Percentiles rank a stretch among this genome's conserved stretches.
phyloP scores from a whole-genome alignment of 2,888 invertebrate genomes.

The Chrysolina americana region DNA sequence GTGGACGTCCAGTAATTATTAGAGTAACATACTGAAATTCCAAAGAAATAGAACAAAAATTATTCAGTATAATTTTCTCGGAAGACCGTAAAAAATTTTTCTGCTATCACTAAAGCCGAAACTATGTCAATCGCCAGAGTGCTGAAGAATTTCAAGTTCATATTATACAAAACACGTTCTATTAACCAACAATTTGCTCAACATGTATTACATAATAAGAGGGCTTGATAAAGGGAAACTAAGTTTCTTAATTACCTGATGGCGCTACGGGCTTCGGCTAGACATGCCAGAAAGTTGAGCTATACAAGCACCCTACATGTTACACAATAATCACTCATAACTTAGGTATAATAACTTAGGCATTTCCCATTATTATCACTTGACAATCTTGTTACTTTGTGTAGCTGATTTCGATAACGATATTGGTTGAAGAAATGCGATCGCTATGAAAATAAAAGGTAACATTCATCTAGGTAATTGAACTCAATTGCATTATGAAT shows the following conservation, averaged over 20 bases:
- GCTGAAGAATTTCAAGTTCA: background rate
- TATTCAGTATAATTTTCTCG: background rate
- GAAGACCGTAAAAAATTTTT: background rate
- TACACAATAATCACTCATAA: constrained; percentile 12
- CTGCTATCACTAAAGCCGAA: background rate
- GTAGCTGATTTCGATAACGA: background rate
- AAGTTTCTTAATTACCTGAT: constrained; percentile 44
- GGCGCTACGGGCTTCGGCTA: constrained; percentile 39
- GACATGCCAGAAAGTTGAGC: constrained; percentile 39
- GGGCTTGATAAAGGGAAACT: constrained; percentile 42
- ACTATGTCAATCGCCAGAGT: background rate
- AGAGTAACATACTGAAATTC: too few relatives aligned
- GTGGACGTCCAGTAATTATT: too few relatives aligned
- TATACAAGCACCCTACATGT: constrained; percentile 33
- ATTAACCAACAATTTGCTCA: constrained; percentile 31
- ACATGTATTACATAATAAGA: constrained; percentile 37
- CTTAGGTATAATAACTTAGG: background rate
- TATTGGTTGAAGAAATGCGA: background rate
- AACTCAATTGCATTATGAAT: too few relatives aligned
- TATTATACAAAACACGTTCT: constrained; percentile 21
- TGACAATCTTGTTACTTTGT: background rate
- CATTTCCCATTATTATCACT: constrained; percentile 12
- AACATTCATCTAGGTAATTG: too few relatives aligned
- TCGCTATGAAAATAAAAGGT: too few relatives aligned
- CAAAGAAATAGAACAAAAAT: too few relatives aligned